Percentiles rank a stretch among this genome's conserved stretches.
Evolutionary conservation across 2,113 vertebrate genomes (phyloP).

Genomic region (Alces alces): DNA sequence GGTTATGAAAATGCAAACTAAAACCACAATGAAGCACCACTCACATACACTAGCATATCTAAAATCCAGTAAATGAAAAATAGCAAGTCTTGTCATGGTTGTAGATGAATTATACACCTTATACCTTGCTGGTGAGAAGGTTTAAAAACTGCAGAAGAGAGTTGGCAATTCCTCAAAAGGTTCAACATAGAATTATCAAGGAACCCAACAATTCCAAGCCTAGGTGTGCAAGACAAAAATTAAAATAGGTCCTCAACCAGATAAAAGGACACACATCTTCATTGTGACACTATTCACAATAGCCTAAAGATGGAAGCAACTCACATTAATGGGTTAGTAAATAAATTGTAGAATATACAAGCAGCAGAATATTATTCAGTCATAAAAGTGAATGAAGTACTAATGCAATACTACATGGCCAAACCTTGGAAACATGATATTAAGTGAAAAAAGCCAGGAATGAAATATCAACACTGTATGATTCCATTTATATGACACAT

Average conservation of each 20-base stretch:
- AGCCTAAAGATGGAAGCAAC: not conserved
- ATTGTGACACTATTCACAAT: not conserved
- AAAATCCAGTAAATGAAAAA: not conserved
- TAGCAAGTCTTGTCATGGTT: not conserved
- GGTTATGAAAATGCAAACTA: not conserved
- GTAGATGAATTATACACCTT: not conserved
- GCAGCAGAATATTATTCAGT: not conserved
- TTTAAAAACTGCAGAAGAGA: not conserved
- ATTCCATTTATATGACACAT: not conserved
- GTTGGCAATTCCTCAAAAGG: not conserved
- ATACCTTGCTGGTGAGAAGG: not conserved
- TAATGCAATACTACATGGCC: not conserved
- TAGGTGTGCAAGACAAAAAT: not conserved
- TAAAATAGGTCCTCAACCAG: not conserved
- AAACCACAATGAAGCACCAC: not conserved
- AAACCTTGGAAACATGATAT: not conserved
- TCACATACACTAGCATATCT: not conserved
- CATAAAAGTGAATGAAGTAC: not conserved
- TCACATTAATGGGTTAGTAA: not conserved
- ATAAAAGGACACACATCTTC: not conserved
- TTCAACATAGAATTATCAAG: not conserved
- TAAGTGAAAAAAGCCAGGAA: not conserved
- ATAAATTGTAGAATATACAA: not conserved
- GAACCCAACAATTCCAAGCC: not conserved
- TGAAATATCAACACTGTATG: not conserved